Evolutionary conservation across 2,113 vertebrate genomes (phyloP), one percentile per base, ranked within the genome.

Genomic region (Pitta sordida): DNA sequence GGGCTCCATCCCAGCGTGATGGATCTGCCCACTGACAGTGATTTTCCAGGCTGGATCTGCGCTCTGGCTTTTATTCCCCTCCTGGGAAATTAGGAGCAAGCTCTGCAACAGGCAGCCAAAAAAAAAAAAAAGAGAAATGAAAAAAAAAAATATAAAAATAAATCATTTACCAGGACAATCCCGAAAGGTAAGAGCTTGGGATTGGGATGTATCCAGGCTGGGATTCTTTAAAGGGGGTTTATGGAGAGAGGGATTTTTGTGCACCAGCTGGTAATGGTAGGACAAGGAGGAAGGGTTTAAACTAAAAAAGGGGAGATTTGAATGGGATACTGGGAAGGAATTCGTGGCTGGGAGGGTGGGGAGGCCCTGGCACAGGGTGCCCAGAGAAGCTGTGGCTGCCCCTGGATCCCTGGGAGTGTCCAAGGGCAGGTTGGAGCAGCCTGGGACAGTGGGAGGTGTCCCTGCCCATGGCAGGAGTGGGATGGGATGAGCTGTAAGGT

Each of bases 51-150:
- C 69, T 13, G 64, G 24, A 5, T 86, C 64, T 48, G n/a, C 44
- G 71, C 86, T 82, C 46, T 79, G 51, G 83, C 44, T 86, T 71
- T 83, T 48, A 80, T 58, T 64, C 59, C 73, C 65, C 87, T 89
- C 83, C 76, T 8, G 49, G 90, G 86, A 95, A 92, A 94, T 90
- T 76, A 88, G 91, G 7, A 43, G 86, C 49, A 4, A 93, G 80
- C 49, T 75, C 86, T 48, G 80, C 75, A 88, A 86, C 58, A 80
- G 84, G 86, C 49, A 23, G 37, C 67, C 41, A 32, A 6, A 39
- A 43, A 7, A 11, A 7, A 24, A 34, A 59, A 21, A 48, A n/a
- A n/a, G n/a, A n/a, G n/a, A n/a, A n/a, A n/a, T n/a, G n/a, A 6
- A 39, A 43, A 7, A 11, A 7, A 24, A 34, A 59, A 21, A 48